Conservation (phyloP, 2,888 invertebrate species). For the Eupithecia subumbrata region DNA sequence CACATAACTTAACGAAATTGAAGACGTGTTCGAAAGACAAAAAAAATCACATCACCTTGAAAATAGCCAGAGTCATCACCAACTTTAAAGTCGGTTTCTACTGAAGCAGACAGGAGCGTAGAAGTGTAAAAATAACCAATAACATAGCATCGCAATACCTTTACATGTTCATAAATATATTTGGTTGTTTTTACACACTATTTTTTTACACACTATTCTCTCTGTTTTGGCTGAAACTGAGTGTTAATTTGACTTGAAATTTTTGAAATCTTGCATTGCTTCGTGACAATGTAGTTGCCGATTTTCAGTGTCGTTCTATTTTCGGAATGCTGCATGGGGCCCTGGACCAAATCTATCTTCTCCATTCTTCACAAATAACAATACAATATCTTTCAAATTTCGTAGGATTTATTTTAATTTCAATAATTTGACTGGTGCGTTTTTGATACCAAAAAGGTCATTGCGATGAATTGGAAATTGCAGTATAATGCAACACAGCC, state of each 20-base stretch:
- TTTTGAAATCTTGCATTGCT: conserved; percentile 73
- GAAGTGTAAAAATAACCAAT: not conserved
- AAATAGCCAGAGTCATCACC: conserved; percentile 49
- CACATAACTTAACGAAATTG: not conserved
- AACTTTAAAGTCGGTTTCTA: conserved; percentile 17
- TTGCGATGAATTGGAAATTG: not conserved
- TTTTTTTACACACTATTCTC: not conserved
- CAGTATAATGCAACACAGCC: not conserved
- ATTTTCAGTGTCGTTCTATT: conserved; percentile 68
- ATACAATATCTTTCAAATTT: not conserved
- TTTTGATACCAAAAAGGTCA: not conserved
- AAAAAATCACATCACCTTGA: not conserved
- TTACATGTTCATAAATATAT: not conserved
- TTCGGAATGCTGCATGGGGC: conserved; percentile 79
- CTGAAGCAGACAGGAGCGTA: not conserved
- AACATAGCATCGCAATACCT: not conserved
- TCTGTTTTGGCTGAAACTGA: not conserved
- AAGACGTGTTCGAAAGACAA: not conserved
- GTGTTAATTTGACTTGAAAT: conserved; percentile 36
- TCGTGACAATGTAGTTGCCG: conserved; percentile 84
- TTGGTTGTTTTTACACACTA: not conserved
- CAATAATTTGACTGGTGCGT: not conserved
- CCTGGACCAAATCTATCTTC: conserved; percentile 21
- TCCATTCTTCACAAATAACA: conserved; percentile 16
- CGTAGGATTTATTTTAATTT: not conserved